Evolutionary conservation across 2,113 vertebrate genomes (phyloP), one percentile per base, ranked within the genome.

Genomic region (Suncus etruscus): DNA sequence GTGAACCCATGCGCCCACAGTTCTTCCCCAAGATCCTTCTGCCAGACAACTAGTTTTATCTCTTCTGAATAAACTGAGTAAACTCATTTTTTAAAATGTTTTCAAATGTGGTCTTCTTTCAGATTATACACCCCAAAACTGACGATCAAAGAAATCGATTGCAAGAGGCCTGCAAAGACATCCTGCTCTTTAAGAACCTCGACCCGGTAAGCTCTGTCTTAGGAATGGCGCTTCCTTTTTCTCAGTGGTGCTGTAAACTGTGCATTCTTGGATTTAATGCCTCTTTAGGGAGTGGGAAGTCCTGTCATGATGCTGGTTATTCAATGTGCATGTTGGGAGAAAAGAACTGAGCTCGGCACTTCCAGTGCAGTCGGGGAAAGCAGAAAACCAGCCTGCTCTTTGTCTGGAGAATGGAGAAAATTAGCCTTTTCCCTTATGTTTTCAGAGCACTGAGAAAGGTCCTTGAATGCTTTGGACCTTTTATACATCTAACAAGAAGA

Each of bases 81-180:
- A 15, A 86, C 81, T 88, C 66, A 75, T 81, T 65, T 6, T 86
- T 72, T 10, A 29, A 65, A 11, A 69, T 90, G 32, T 96, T 89
- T 68, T 27, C 16, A 48, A 47, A 75, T 95, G 89, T 96, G 1
- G 74, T 95, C 3, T 95, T 39, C 87, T 78, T 95, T 97, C 97
- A 99, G 99, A 98, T 99, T 96, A 99, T 99, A 96, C 96, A 99
- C 96, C 99, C 99, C 81, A 99, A 99, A 98, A 99, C 99, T 90
- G 99, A 99, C 76, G 99, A 99, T 98, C 99, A 99, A 96, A 98
- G 99, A 95, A 99, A 99, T 95, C 98, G 99, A 96, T 98, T 99
- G 91, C 99, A 99, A 97, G 99, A 99, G 95, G 98, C 99, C 0
- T 99, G 99, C 97, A 99, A 98, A 97, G 98, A 99, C 97, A 99